Percentiles rank a stretch among this genome's conserved stretches.
Conservation (phyloP, 2,888 invertebrate species). For the Sympetrum striolatum region DNA sequence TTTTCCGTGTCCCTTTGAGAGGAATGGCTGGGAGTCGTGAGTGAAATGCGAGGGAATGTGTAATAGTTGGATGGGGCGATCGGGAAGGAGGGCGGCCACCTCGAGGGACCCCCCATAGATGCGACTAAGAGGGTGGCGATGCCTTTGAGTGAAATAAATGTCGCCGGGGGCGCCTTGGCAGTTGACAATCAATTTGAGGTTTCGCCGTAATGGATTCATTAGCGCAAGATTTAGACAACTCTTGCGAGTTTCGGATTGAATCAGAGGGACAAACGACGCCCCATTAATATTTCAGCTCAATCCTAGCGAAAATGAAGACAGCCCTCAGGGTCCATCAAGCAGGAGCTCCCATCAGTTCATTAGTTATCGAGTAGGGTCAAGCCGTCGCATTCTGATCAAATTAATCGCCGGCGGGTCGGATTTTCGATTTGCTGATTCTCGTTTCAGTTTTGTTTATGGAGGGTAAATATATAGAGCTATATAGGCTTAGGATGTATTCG, state of each 20-base stretch:
- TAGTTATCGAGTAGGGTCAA: background rate
- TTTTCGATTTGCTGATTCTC: too few species aligned
- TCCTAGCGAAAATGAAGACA: background rate
- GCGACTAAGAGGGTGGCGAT: background rate
- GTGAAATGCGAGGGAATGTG: background rate
- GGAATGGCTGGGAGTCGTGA: background rate
- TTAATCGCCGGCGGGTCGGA: too few species aligned
- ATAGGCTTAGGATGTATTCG: too few species aligned
- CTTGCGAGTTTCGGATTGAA: background rate
- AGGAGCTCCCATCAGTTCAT: background rate
- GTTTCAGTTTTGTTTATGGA: too few species aligned
- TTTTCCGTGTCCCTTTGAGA: background rate
- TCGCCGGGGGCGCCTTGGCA: background rate
- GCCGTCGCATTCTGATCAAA: background rate
- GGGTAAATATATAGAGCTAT: too few species aligned
- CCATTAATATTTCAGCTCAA: background rate
- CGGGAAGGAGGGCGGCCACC: background rate
- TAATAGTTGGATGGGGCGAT: background rate
- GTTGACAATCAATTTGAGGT: background rate
- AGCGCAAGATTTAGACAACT: background rate
- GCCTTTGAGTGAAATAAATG: background rate
- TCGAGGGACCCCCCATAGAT: background rate
- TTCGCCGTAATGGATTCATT: conserved; percentile 1
- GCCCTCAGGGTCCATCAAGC: background rate
- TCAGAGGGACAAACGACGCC: background rate